Evolutionary conservation across 2,797 vertebrate genomes (phyloP).

Genomic region (Chaenodraco wilsoni): DNA sequence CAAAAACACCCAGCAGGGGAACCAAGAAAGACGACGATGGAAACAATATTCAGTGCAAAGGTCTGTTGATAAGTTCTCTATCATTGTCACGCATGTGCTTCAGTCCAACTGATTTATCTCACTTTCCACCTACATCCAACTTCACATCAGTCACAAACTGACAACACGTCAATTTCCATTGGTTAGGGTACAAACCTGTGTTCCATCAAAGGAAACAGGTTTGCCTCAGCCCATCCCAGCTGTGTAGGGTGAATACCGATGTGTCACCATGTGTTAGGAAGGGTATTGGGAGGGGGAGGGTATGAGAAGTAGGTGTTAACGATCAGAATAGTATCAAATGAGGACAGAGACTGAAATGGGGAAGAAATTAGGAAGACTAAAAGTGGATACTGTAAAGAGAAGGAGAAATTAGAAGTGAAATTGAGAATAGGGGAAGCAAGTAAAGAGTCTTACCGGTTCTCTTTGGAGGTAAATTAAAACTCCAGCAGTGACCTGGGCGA

Average conservation of each 20-base stretch:
- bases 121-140: neutral
- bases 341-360: neutral
- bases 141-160: slow-evolving; percentile 15
- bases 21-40: neutral
- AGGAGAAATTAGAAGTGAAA: neutral
- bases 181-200: neutral
- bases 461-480: slow-evolving; percentile 91
- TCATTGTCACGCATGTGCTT: slow-evolving; percentile 10
- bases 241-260: slow-evolving; percentile 8
- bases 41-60: neutral
- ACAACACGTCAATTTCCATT: slow-evolving; percentile 38
- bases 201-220: slow-evolving; percentile 25
- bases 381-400: neutral
- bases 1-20: neutral
- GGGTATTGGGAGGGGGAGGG: neutral
- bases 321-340: neutral
- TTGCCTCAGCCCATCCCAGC: slow-evolving; percentile 16
- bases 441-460: slow-evolving; percentile 80
- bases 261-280: neutral
- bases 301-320: neutral
- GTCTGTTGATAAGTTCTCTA: slow-evolving; percentile 13
- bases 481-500: slow-evolving; percentile 90
- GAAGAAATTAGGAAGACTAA: neutral
- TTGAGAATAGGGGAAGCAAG: neutral
- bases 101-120: slow-evolving; percentile 15